Percentiles rank a stretch among this genome's conserved stretches.
phyloP scores from a whole-genome alignment of 2,888 invertebrate genomes.

The Yponomeuta cagnagella region DNA sequence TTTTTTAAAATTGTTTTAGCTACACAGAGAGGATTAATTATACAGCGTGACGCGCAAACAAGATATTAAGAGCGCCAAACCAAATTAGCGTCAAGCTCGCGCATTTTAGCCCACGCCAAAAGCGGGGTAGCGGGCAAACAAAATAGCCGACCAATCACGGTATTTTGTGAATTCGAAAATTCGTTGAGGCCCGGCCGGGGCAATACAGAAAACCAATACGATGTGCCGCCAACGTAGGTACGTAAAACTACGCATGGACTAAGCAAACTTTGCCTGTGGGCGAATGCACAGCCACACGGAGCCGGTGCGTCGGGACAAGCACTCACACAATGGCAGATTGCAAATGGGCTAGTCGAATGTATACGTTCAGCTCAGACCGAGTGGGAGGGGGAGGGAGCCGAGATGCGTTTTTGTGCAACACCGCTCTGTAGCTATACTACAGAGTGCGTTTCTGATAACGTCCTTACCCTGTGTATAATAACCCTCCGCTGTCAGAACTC shows the following conservation, averaged over 20 bases:
- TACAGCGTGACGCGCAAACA: slow-evolving; percentile 28
- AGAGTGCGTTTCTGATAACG: slow-evolving; percentile 64
- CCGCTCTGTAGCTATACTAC: slow-evolving; percentile 47
- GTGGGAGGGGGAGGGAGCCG: slow-evolving; percentile 47
- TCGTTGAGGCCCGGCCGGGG: slow-evolving; percentile 64
- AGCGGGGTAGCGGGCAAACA: slow-evolving; percentile 42
- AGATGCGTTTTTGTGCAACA: slow-evolving; percentile 74
- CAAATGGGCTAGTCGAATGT: slow-evolving; percentile 75
- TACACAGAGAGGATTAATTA: background rate
- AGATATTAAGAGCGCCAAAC: slow-evolving; percentile 61
- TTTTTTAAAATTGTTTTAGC: background rate
- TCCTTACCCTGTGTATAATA: slow-evolving; percentile 23
- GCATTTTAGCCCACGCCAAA: slow-evolving; percentile 46
- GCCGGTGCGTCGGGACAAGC: slow-evolving; percentile 37
- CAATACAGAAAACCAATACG: slow-evolving; percentile 70
- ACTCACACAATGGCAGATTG: slow-evolving; percentile 72
- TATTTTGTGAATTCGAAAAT: slow-evolving; percentile 73
- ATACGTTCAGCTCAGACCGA: slow-evolving; percentile 62
- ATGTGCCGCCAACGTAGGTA: slow-evolving; percentile 39
- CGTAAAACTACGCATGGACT: slow-evolving; percentile 69
- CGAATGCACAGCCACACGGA: slow-evolving; percentile 34
- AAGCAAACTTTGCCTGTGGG: slow-evolving; percentile 55
- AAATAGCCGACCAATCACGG: slow-evolving; percentile 69
- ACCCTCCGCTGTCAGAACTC: slow-evolving; percentile 18
- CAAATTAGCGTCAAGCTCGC: slow-evolving; percentile 51